Conservation (phyloP, 64 coral and sea anemone species). For the Dendrophyllia cribrosa region DNA sequence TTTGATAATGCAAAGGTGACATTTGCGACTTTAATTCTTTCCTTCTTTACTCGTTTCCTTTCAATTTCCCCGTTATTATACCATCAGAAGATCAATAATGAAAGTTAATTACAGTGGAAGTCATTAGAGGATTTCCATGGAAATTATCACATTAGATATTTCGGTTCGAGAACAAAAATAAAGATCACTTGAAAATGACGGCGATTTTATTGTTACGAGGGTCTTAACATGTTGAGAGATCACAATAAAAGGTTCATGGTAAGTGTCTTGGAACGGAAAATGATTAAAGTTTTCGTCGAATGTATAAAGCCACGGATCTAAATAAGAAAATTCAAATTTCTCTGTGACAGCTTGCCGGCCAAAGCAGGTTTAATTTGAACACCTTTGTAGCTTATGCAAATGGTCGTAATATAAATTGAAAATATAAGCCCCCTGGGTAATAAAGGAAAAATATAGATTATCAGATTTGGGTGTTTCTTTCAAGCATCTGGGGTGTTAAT, state of each 20-base stretch:
- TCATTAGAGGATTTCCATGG: conserved; percentile 10
- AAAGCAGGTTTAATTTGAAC: conserved; percentile 9
- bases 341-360: conserved; percentile 2
- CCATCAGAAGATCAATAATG: not conserved
- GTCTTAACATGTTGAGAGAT: conserved; percentile 12
- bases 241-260: not conserved
- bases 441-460: not conserved
- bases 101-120: conserved; percentile 8
- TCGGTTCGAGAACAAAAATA: not conserved
- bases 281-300: not conserved
- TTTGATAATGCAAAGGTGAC: not conserved
- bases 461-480: conserved; percentile 9
- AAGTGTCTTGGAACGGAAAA: not conserved
- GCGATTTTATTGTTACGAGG: not conserved
- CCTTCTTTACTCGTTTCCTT: conserved; percentile 5
- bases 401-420: conserved; percentile 7
- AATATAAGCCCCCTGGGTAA: not conserved
- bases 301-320: too few species aligned
- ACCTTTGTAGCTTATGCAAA: conserved; percentile 22
- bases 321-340: not conserved
- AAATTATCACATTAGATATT: not conserved
- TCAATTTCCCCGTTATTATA: conserved; percentile 7
- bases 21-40: conserved; percentile 13
- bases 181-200: not conserved
- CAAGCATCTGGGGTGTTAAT: not conserved